Conservation (phyloP, 2,888 invertebrate genomes). For the Chorisops tibialis region DNA sequence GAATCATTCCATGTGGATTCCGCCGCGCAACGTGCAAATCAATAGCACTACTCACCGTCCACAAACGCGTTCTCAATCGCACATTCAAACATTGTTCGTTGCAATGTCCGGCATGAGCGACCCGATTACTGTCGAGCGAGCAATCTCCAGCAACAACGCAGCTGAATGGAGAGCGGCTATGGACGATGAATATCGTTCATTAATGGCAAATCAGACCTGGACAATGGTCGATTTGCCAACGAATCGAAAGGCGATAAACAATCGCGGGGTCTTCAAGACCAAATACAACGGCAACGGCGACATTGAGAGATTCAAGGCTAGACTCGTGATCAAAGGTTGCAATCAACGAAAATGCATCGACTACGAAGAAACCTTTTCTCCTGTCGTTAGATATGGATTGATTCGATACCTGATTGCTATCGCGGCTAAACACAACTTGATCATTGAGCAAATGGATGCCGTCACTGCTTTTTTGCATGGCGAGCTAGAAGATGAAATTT, state of each 20-base stretch:
- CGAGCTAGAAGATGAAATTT: slow-evolving; percentile 30
- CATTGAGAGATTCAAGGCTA: slow-evolving; percentile 25
- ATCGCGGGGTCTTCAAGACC: slow-evolving; percentile 27
- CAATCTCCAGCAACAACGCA: neutral
- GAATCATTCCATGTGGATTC: slow-evolving; percentile 5
- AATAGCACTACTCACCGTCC: neutral
- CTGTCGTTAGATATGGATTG: slow-evolving; percentile 28
- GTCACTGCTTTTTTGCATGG: slow-evolving; percentile 24
- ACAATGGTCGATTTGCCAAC: slow-evolving; percentile 12
- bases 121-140: slow-evolving; percentile 2
- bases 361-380: slow-evolving; percentile 33
- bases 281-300: slow-evolving; percentile 20
- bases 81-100: slow-evolving; percentile 3
- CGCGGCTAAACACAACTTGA: slow-evolving; percentile 4
- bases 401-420: slow-evolving; percentile 13
- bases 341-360: slow-evolving; percentile 28
- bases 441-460: slow-evolving; percentile 31
- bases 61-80: neutral
- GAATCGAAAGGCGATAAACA: slow-evolving; percentile 1
- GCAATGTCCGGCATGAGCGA: slow-evolving; percentile 8
- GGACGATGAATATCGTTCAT: slow-evolving; percentile 33
- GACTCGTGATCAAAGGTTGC: slow-evolving; percentile 30
- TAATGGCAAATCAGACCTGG: slow-evolving; percentile 35
- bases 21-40: neutral
- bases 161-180: slow-evolving; percentile 33